Base-by-base conservation (phyloP, 2,888 invertebrate genomes). In the Lottia gigantea region DNA sequence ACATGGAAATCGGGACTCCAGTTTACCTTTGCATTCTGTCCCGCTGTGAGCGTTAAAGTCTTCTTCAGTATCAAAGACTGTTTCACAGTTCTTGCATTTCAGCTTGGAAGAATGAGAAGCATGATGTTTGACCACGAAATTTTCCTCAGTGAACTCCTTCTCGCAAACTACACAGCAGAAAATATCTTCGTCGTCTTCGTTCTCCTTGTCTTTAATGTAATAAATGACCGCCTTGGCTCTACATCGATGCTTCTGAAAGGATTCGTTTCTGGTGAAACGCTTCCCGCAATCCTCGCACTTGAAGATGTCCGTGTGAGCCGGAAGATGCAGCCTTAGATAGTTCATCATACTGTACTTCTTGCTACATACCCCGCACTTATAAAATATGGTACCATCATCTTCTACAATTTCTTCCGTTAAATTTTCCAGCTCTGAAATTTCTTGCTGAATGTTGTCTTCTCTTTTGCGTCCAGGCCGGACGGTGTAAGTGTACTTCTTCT, bases 271-370 rank as follows among this genome's bases (percentile, higher is more conserved):
- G 4, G 86, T 77, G 78, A 87, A 89, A 0, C 75, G 75, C 62
- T 81, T 79, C 8, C 80, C 80, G 74, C 90, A 90, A 64, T 81
- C 81, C 40, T 81, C 77, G 71, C 90, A 90, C 16, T 80, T 80
- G 70, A 83, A 83, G 68, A 84, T 81, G 74, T 85, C 86, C 46
- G 86, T 87, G 74, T 90, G 90, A 46, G 84, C 85, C 1, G 84
- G 81, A 70, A 87, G 82, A 76, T 91, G 91, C 12, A 90, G 83
- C 31, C 85, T 85, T 4, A 91, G 82, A 73, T 90, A 90, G 76
- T 90, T 90, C 71, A 88, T 86, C 66, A 88, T 86, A 2, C 79
- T 80, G 78, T 91, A 91, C 7, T 82, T 79, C 72, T 89, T 90
- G 4, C 80, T 80, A 74, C 87, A 87, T 19, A 82, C 71, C 8